Conservation (phyloP, 2,797 vertebrate species). For the Poecilia gillii region DNA sequence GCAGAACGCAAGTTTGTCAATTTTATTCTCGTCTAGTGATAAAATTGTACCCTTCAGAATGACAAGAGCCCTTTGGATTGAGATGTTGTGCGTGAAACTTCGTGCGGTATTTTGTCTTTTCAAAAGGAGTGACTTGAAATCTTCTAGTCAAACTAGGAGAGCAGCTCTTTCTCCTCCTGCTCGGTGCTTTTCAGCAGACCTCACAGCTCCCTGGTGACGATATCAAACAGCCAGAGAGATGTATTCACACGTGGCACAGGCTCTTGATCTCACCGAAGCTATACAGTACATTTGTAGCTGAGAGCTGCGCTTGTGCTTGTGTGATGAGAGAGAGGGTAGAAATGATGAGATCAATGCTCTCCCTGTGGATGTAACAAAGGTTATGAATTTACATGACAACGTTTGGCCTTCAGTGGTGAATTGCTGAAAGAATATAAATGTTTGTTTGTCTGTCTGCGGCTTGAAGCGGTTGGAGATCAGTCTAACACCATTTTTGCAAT, state of each 20-base stretch:
- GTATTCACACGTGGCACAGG: conserved; percentile 55
- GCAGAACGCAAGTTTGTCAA: conserved; percentile 7
- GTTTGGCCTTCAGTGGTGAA: conserved; percentile 48
- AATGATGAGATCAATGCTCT: conserved; percentile 55
- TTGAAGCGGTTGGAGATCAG: conserved; percentile 24
- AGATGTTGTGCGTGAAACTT: conserved; percentile 17
- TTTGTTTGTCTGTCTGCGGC: conserved; percentile 35
- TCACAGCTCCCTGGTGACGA: conserved; percentile 52
- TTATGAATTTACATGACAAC: conserved; percentile 64
- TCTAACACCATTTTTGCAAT: not conserved
- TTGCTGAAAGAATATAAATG: conserved; percentile 32
- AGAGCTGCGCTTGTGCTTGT: conserved; percentile 25
- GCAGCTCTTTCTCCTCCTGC: conserved; percentile 41
- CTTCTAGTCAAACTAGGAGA: conserved; percentile 44
- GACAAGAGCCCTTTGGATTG: conserved; percentile 31
- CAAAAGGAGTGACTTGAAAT: conserved; percentile 35
- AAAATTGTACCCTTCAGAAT: conserved; percentile 13
- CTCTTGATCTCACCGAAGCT: conserved; percentile 62
- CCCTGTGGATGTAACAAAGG: conserved; percentile 45
- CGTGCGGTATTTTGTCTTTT: conserved; percentile 15
- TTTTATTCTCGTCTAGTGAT: conserved; percentile 6
- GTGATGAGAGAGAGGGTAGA: conserved; percentile 42
- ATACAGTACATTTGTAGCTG: conserved; percentile 32
- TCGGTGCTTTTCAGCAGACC: conserved; percentile 42
- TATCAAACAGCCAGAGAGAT: conserved; percentile 65